phyloP scores from a whole-genome alignment of 2,888 invertebrate genomes.

The Scaptomyza cyrtandrae region DNA sequence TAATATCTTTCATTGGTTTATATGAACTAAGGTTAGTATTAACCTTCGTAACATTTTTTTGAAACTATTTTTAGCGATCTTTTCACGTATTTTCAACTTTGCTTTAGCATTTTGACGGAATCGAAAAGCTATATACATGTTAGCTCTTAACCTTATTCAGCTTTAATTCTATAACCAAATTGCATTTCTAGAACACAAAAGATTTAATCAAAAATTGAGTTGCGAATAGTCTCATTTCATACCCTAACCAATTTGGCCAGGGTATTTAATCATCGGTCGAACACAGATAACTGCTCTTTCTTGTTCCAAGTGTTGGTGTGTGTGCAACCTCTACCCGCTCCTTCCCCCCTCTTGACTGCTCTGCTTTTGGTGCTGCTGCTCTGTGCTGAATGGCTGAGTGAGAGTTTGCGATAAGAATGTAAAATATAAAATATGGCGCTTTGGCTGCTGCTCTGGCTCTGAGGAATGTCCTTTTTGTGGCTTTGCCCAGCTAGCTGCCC shows the following conservation, averaged over 20 bases:
- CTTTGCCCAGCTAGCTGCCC: constrained; percentile 36
- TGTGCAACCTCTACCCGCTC: constrained; percentile 8
- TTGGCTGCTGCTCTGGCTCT: constrained; percentile 48
- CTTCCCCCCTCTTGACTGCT: neutral
- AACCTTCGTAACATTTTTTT: too few relatives aligned
- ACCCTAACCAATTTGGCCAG: neutral
- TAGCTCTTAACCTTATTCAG: too few relatives aligned
- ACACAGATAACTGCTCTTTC: constrained; percentile 3
- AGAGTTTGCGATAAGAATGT: constrained; percentile 84
- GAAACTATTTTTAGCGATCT: too few relatives aligned
- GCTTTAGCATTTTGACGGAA: too few relatives aligned
- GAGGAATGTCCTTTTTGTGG: constrained; percentile 84
- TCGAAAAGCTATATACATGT: too few relatives aligned
- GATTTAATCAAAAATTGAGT: too few relatives aligned
- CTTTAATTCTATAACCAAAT: too few relatives aligned
- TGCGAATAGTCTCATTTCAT: neutral
- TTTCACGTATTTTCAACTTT: too few relatives aligned
- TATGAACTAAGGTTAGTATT: too few relatives aligned
- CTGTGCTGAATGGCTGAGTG: constrained; percentile 74
- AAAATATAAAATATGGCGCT: constrained; percentile 84
- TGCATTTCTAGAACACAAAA: too few relatives aligned
- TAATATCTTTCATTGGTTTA: too few relatives aligned
- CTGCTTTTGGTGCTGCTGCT: neutral
- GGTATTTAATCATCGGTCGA: constrained; percentile 13
- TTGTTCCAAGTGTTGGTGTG: constrained; percentile 26